These are phyloP conservation scores for Syngnathus typhle DNA, from an alignment of 2,113 vertebrate genomes.

Conservation along the genomic window DNA sequence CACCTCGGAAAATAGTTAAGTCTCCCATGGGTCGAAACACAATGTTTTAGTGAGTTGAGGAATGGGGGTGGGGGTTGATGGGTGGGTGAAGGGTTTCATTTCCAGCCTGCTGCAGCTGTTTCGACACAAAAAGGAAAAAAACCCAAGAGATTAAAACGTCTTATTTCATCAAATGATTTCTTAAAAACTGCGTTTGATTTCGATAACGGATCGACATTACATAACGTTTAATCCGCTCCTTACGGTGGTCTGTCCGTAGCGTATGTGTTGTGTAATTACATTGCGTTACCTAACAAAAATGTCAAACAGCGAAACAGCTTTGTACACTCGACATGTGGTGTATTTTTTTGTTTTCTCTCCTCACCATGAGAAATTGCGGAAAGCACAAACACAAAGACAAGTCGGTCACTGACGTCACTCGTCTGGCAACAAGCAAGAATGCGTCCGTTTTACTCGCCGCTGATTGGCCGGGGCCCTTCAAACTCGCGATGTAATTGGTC, in stretches of 20 bases:
- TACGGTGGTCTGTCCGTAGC: rapidly evolving
- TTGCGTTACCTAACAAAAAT: background rate
- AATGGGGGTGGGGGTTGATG: conserved; percentile 12
- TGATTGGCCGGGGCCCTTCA: conserved; percentile 50
- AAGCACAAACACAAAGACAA: conserved; percentile 43
- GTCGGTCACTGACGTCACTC: conserved; percentile 53
- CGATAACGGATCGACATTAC: background rate
- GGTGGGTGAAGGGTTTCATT: conserved; percentile 24
- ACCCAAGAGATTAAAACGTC: background rate
- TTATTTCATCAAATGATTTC: background rate
- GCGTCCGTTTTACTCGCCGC: conserved; percentile 9
- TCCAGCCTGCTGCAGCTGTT: conserved; percentile 48
- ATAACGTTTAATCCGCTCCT: conserved; percentile 1
- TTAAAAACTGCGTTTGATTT: background rate
- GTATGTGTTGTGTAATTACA: too few relatives aligned
- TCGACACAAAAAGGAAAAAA: background rate
- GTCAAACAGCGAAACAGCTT: background rate
- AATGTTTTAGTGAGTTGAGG: conserved; percentile 6
- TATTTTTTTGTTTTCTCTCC: background rate
- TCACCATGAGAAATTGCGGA: conserved; percentile 49
- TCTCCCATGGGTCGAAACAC: background rate
- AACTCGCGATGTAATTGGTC: conserved; percentile 55
- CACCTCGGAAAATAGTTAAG: too few relatives aligned
- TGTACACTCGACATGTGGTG: background rate
- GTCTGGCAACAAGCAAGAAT: conserved; percentile 64